Evolutionary conservation across 2,797 vertebrate species (phyloP).

Genomic region (Rallus crepitans): DNA sequence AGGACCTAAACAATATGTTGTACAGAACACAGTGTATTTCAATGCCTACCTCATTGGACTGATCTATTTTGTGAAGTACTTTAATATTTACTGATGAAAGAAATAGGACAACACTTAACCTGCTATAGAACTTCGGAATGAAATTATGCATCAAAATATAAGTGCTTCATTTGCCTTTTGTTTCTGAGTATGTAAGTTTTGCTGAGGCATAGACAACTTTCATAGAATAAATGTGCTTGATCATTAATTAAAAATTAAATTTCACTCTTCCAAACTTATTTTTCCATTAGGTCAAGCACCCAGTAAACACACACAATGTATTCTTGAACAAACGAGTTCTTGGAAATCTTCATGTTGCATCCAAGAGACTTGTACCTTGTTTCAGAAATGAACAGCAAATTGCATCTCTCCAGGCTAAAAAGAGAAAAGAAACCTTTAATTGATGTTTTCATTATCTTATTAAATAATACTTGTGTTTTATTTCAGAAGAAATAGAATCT

Average conservation of each 20-base stretch:
- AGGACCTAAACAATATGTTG: background rate
- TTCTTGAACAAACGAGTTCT: slow-evolving; percentile 19
- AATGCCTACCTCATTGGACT: background rate
- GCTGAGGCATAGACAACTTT: background rate
- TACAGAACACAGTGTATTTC: background rate
- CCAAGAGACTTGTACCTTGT: background rate
- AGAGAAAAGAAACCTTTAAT: background rate
- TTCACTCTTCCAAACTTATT: background rate
- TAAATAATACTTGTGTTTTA: background rate
- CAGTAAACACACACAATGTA: background rate
- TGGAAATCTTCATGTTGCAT: slow-evolving; percentile 19
- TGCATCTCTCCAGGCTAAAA: background rate
- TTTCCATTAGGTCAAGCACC: background rate
- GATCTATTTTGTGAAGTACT: background rate
- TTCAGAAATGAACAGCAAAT: background rate
- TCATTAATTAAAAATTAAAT: background rate
- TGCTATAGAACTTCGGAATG: background rate
- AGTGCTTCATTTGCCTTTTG: background rate
- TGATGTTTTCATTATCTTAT: background rate
- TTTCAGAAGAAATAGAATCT: background rate
- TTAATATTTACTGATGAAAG: background rate
- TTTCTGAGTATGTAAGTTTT: background rate
- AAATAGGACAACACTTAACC: background rate
- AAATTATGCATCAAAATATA: background rate
- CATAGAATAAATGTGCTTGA: background rate